Evolutionary conservation across 2,888 invertebrate species (phyloP), one percentile per base, ranked within the genome.

Genomic region (Drosophila formosana): DNA sequence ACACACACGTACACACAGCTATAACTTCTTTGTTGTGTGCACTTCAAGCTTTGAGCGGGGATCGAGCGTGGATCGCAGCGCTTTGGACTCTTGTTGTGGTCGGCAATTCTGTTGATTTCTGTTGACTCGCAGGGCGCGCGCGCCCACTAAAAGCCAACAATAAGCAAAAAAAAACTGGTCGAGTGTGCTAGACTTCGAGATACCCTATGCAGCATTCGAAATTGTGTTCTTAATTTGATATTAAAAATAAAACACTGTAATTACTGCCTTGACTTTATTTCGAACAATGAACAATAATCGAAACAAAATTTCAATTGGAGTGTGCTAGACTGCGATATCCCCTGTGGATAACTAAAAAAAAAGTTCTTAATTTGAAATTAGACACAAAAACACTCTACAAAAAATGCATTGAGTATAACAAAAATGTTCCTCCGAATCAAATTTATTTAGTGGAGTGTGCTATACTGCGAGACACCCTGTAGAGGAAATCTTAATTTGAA

Each of bases 41-140:
- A 72, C 49, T 71, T 71, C 46, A 63, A 63, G 45, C 50, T 68
- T 51, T n/a, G 45, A 11, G 70, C 49, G 51, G 28, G 23, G 41
- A n/a, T 43, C 41, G 13, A 9, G 51, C 46, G 39, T 23, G 52
- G n/a, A 51, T 62, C 61, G 67, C 73, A 62, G 61, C 55, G 75
- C 51, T 72, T 53, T 52, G 55, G 61, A 53, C 55, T 37, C 39
- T 49, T 57, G 30, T 55, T 55, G 34, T 53, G 60, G 71, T 34
- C 52, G 51, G 47, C 39, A 67, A 78, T 56, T 68, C 55, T 79
- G 69, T 65, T 68, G 75, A 76, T 73, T 58, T 62, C 50, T 46
- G 47, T 49, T 47, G 68, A 68, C 61, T 72, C 68, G 78, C 39
- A 18, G 13, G 7, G 13, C 13, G 39, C 39, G 39, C 45, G 73